phyloP scores from a whole-genome alignment of 2,113 vertebrate species.

The Ciconia boyciana region DNA sequence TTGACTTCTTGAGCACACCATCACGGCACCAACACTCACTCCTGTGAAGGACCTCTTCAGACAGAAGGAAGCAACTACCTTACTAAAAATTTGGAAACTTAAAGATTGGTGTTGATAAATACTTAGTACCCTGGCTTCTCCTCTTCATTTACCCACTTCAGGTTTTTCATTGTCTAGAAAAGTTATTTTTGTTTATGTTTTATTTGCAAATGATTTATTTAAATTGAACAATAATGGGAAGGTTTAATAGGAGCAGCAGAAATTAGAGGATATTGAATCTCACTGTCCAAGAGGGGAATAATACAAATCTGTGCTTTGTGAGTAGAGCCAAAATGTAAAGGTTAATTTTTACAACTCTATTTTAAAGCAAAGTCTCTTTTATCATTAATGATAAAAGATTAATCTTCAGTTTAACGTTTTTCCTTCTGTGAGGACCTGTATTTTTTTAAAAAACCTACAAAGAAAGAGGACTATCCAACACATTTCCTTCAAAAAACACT shows the following conservation, averaged over 20 bases:
- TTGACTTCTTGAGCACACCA: background rate
- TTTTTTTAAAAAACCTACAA: background rate
- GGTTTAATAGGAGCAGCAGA: background rate
- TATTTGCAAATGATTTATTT: background rate
- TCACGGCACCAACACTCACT: rapidly evolving
- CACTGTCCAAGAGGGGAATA: background rate
- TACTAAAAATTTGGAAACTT: background rate
- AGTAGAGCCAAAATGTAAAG: background rate
- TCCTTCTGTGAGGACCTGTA: background rate
- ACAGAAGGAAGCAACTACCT: background rate
- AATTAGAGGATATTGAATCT: background rate
- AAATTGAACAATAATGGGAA: background rate
- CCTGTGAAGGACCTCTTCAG: background rate
- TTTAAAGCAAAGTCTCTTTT: background rate
- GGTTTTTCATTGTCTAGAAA: background rate
- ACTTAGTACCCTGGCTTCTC: background rate
- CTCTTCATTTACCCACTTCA: background rate
- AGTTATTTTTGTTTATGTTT: background rate
- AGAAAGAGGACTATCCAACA: background rate
- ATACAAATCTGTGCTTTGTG: background rate
- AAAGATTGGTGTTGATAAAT: background rate
- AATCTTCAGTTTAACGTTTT: background rate
- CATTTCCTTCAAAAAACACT: background rate
- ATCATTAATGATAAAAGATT: background rate
- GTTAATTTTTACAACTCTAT: background rate